Base-by-base conservation (phyloP, 2,113 vertebrate genomes). In the Mugil cephalus region DNA sequence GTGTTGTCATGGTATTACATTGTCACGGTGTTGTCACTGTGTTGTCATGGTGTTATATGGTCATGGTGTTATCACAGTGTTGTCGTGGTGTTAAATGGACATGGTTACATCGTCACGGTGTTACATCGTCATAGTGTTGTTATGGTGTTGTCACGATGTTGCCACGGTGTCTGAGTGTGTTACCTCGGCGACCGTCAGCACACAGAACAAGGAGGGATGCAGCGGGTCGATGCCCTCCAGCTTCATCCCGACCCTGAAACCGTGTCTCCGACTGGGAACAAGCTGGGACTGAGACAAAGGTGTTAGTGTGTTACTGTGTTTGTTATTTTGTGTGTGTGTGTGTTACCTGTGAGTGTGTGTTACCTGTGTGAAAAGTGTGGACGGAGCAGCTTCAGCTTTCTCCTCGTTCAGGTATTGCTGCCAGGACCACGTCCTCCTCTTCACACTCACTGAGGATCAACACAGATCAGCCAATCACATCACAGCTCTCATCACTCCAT, bases 181-280 rank as follows among this genome's bases (percentile, higher is more conserved):
- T 88, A 95, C 94, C 93, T 95, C 94, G 0, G 90, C 92, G 1
- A 94, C 89, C 0, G 91, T 93, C 74, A 94, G 81, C 70, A 94
- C 92, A 66, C 94, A 94, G 77, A 94, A 90, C 92, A 94, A 93
- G 45, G 93, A 94, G 1, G 93, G 92, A 62, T 94, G 94, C 55
- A 93, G 74, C 0, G 91, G 91, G 73, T 95, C 94, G 7, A 94
- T 52, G 1, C 93, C 94, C 42, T 95, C 94, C 47, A 95, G 80
- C 62, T 91, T 93, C 94, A 94, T 93, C 15, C 93, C 94, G 12
- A 84, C 85, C 62, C 91, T 93, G 66, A 94, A 95, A 19, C 88
- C 90, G 43, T 69, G 77, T 63, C 69, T 90, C 69, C 40, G 78
- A 24, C 47, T 72, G 39, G 92, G 91, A 69, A 87, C 81, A 4